Evolutionary conservation across 1,140 invertebrate species (phyloP).

Genomic region (Drosophila micromelanica): DNA sequence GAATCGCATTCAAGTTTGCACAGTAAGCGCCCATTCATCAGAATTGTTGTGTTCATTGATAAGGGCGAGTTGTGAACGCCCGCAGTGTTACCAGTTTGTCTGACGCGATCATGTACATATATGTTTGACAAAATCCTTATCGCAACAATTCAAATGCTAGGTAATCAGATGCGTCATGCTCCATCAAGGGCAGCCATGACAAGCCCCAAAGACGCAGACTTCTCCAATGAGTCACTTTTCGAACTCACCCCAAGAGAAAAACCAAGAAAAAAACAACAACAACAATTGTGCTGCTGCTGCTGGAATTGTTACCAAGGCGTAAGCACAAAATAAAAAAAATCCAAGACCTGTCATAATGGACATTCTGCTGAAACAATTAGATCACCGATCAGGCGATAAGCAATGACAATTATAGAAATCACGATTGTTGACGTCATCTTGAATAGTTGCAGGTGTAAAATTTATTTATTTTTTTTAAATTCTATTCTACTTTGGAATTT

Average conservation of each 20-base stretch:
- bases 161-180: slow-evolving; percentile 37
- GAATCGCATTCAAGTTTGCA: slow-evolving; percentile 30
- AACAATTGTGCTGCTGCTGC: neutral
- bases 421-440: slow-evolving; percentile 7
- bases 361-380: slow-evolving; percentile 53
- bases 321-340: neutral
- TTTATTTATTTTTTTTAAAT: too few relatives aligned
- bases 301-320: slow-evolving; percentile 2
- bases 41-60: slow-evolving; percentile 45
- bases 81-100: slow-evolving; percentile 16
- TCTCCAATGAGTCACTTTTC: slow-evolving; percentile 33
- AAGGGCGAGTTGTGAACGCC: slow-evolving; percentile 24
- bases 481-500: too few relatives aligned
- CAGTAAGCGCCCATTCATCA: slow-evolving; percentile 47
- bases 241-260: slow-evolving; percentile 13
- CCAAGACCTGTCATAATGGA: slow-evolving; percentile 10
- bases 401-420: slow-evolving; percentile 3
- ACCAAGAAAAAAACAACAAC: slow-evolving; percentile 1
- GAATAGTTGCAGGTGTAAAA: neutral
- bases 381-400: slow-evolving; percentile 42
- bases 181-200: slow-evolving; percentile 31
- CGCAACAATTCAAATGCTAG: slow-evolving; percentile 18
- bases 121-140: slow-evolving; percentile 30
- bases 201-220: neutral
- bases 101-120: neutral